A percentile compares a stretch with the other conserved stretches of the same genome.
Conservation (phyloP, 2,113 vertebrate genomes). For the Cinclus mexicanus region DNA sequence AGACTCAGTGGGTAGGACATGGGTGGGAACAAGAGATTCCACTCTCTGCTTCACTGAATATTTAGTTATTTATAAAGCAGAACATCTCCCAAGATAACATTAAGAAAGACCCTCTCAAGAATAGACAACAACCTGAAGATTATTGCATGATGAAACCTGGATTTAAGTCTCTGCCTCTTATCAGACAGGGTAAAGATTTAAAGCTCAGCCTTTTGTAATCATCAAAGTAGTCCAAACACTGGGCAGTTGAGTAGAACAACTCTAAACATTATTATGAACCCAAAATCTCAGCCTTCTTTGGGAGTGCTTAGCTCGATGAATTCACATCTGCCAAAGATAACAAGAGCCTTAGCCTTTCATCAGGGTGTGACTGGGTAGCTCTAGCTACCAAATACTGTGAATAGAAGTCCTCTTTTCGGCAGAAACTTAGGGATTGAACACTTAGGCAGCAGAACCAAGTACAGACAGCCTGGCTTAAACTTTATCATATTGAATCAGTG, state of each 20-base stretch:
- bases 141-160: neutral
- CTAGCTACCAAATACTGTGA: neutral
- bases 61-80: constrained; percentile 24
- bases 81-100: neutral
- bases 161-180: neutral
- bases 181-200: neutral
- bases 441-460: neutral
- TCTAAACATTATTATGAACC: neutral
- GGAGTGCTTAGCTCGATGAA: neutral
- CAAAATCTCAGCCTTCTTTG: neutral
- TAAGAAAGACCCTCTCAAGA: neutral
- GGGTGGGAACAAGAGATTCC: neutral
- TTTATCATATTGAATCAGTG: neutral
- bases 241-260: neutral
- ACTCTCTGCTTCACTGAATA: neutral
- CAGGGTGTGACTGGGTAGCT: neutral
- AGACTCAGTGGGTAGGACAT: neutral
- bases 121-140: neutral
- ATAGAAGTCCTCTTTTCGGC: neutral
- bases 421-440: neutral
- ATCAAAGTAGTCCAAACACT: neutral
- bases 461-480: neutral
- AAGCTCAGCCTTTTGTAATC: neutral
- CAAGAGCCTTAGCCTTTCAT: neutral
- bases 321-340: neutral